Base-by-base conservation (phyloP, 2,797 vertebrate genomes). In the Balearica regulorum region DNA sequence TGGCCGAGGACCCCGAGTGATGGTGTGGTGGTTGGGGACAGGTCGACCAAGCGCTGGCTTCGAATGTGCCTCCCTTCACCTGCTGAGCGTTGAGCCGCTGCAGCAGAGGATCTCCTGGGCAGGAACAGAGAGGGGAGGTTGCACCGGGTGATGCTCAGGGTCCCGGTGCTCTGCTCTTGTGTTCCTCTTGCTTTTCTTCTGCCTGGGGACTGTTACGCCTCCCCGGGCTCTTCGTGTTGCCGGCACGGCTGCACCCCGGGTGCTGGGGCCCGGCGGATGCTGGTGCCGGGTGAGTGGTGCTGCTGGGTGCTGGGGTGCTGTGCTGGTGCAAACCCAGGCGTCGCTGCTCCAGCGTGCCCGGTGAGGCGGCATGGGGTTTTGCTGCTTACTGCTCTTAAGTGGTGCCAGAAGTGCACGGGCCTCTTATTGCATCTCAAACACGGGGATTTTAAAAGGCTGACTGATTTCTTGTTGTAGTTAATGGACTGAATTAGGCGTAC, bases 281-380 rank as follows among this genome's bases (percentile, higher is more conserved):
- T 22, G 4, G 0, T 2, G n/a, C 53, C 5, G 2, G 26, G 2
- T 1, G 4, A 16, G 46, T 0, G 25, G 20, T n/a, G 44, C 54
- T 31, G 39, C 33, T 12, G 0, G 10, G 9, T 15, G 9, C 48
- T 2, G 60, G 64, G 43, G 49, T 16, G 44, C 3, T 17, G n/a
- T 19, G 64, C 84, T 8, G 6, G 7, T 18, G 7, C 86, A 39
- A 19, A 22, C 39, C n/a, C 28, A 4, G 57, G 21, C 15, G 0
- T 6, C 4, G 39, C 60, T 8, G 10, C 6, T 41, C 25, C 4
- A 3, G 0, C 1, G 0, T 3, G 33, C 21, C 70, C 4, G 11
- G 6, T 16, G 64, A 16, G 44, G 28, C 18, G 6, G 11, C n/a
- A 2, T 0, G 0, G 4, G 6, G 21, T 1, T 37, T 48, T 60